Evolutionary conservation across 37 sponge, comb jelly and placozoan species (phyloP), one percentile per base, ranked within the genome.

Genomic region (Geodia barretti): DNA sequence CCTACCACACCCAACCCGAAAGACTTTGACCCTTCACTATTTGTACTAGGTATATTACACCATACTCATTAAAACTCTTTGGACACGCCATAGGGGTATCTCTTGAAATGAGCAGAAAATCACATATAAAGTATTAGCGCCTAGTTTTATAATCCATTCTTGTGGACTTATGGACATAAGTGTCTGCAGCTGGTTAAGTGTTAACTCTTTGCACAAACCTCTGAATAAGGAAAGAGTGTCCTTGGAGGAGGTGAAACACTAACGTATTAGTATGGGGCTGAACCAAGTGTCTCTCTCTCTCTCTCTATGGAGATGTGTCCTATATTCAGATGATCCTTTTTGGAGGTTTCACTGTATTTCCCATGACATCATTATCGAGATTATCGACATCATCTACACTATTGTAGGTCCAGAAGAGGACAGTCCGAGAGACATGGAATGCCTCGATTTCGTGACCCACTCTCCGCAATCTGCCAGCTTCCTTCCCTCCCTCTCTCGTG

Each of bases 381-480:
- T n/a, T n/a, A n/a, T n/a, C n/a, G n/a, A n/a, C n/a, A n/a, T n/a
- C n/a, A 64, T 23, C 7, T 5, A 7, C 20, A 7, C n/a, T n/a
- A 11, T 64, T 19, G n/a, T 64, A 92, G 92, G 92, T 54, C 92
- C 92, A 24, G 92, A 92, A n/a, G 92, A 92, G 33, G 92, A 92
- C 29, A 74, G 38, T 25, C 78, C 85, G 2, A 41, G 75, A 64
- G 64, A 86, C 28, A 40, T 92, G 77, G 92, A 92, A 2, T 38
- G 17, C 43, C 41, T 92, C 5, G 90, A 92, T 4, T 92, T 92
- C 75, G 91, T 92, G 28, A 80, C 65, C 41, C 88, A 86, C 74
- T 83, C 88, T 26, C 91, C 91, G 19, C 77, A 71, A 17, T 88
- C 89, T n/a, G 61, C 43, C 23, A 59, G 70, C 64, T 85, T 85